Evolutionary conservation across 2,797 vertebrate genomes (phyloP), one percentile per base, ranked within the genome.

Genomic region (Streptopelia turtur): DNA sequence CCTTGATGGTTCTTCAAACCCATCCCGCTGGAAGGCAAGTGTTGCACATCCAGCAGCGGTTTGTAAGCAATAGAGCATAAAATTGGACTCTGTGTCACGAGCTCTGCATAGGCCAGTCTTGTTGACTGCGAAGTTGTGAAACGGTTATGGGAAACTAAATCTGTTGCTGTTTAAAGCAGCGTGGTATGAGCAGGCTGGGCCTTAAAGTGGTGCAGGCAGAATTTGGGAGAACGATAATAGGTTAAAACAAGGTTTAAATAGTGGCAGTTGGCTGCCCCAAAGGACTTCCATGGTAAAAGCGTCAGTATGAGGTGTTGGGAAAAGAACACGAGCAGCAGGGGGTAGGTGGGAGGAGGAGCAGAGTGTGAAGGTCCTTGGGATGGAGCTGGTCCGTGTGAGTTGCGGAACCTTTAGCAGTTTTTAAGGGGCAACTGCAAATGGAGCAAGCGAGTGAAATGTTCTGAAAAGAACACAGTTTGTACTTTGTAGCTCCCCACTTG

Each of bases 11-110:
- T 83, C 13, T 55, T 77, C 43, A 39, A 60, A 52, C 23, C 76
- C 37, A 11, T 43, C 35, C 74, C 1, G 0, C 22, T 87, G 53
- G 69, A 45, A 72, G 83, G 69, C 75, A 28, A 31, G 13, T 57
- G 21, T 55, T 43, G 43, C 70, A 50, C 33, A 45, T 45, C 41
- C 65, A 74, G 78, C 61, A 64, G 35, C 2, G 3, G 13, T 84
- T 71, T 45, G 37, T 30, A 5, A 71, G 64, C 0, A 1, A 2
- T 13, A 3, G n/a, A 20, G 11, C 5, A 2, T 28, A 18, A 35
- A 80, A 57, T 25, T 11, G 33, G 71, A 17, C 39, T 24, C 45
- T 4, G 0, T 4, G 61, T 87, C 77, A 13, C 0, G 3, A 57
- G 76, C 39, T 83, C 55, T 56, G 4, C 16, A 0, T 4, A 24